These are phyloP conservation scores for Eilema griseolum DNA, from an alignment of 2,888 invertebrate species.

Conservation along the genomic window DNA sequence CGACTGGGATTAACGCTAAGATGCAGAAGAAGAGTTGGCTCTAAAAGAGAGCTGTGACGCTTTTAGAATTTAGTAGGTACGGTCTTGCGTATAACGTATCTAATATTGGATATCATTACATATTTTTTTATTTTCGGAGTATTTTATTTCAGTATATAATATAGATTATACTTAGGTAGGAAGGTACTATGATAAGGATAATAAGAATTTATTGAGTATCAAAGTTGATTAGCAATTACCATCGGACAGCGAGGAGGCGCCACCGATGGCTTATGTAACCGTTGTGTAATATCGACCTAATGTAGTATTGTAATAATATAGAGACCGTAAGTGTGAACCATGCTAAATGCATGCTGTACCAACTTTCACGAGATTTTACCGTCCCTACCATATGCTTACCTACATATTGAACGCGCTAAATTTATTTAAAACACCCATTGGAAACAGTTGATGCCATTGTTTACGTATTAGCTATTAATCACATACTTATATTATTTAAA, in stretches of 20 bases:
- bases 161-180: no score
- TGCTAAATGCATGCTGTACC: conserved; percentile 68
- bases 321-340: conserved; percentile 70
- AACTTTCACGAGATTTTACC: conserved; percentile 69
- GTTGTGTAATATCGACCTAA: conserved; percentile 60
- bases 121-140: neutral
- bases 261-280: conserved; percentile 53
- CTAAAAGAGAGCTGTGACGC: no score
- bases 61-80: neutral
- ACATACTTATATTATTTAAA: conserved; percentile 9
- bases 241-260: conserved; percentile 24
- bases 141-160: no score
- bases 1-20: no score
- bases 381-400: conserved; percentile 49
- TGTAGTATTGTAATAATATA: conserved; percentile 61
- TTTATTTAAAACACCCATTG: neutral
- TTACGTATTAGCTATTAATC: conserved; percentile 4
- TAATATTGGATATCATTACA: no score
- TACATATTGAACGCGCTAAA: conserved; percentile 34
- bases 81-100: neutral
- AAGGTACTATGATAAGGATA: no score
- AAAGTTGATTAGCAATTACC: conserved; percentile 9
- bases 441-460: neutral
- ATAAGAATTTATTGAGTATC: neutral
- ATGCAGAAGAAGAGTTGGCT: no score